Evolutionary conservation across 2,113 vertebrate species (phyloP).

Genomic region (Argyrosomus japonicus): DNA sequence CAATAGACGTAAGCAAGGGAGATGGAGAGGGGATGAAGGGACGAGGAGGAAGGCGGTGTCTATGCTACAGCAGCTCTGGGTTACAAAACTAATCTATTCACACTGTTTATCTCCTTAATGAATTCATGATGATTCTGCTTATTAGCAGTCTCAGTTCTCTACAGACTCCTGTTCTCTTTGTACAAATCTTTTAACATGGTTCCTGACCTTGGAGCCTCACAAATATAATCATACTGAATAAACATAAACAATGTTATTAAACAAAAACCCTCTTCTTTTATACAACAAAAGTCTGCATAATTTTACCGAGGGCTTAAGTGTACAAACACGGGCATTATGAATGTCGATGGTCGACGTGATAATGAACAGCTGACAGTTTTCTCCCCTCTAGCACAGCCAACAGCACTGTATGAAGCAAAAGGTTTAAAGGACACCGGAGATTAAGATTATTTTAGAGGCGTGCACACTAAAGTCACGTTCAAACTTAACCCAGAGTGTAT

Average conservation of each 20-base stretch:
- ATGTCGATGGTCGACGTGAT: not conserved
- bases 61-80: not conserved
- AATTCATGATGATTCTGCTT: conserved; percentile 25
- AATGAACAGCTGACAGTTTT: not conserved
- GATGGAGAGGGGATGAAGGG: not conserved
- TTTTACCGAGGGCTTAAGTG: not conserved
- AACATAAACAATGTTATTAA: not conserved
- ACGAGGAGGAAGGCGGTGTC: not conserved
- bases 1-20: conserved; percentile 4
- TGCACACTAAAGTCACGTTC: not conserved
- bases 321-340: not conserved
- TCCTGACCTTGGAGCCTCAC: conserved; percentile 1
- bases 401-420: not conserved
- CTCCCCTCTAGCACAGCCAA: not conserved
- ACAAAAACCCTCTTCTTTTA: not conserved
- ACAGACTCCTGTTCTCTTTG: conserved; percentile 23
- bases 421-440: not conserved
- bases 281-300: not conserved
- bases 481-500: not conserved
- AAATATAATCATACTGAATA: not conserved
- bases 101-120: conserved; percentile 37
- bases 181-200: not conserved
- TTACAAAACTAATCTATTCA: conserved; percentile 15
- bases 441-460: not conserved
- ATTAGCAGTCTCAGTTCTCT: conserved; percentile 19